Evolutionary conservation across 2,888 invertebrate species (phyloP), one percentile per base, ranked within the genome.

Genomic region (Athripsodes cinereus): DNA sequence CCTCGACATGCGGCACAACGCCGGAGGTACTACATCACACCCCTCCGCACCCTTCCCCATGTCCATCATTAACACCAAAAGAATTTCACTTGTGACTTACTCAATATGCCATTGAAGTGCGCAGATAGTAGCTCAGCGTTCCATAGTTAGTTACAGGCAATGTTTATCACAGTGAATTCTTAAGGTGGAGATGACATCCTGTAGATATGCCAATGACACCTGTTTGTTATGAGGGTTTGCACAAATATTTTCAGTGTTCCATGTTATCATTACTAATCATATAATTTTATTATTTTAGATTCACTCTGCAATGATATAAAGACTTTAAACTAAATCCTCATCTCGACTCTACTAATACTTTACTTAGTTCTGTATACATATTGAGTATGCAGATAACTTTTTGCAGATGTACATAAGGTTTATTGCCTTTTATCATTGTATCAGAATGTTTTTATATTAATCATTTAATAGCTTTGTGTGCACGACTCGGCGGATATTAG

Each of bases 1-100:
- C 83, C 85, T 73, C 84, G 86, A 64, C 72, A 74, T 77, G 83
- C 82, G 74, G 82, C 86, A 70, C 85, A 85, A 80, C 83, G 87
- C 78, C 81, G 84, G 80, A 86, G 86, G 87, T 86, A 86, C 77
- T 70, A 69, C 60, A 59, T 53, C 56, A 56, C 57, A 62, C 59
- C 57, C 64, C 66, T 61, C 66, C 67, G 63, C 65, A 66, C 67
- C 68, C 70, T 20, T 22, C 22, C 46, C 49, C 22, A 20, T n/a
- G n/a, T 26, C 46, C 40, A 40, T 40, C 40, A 40, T 16, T 16
- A 3, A 40, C 16, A 40, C 40, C 13, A 13, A 40, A 40, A 13
- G 40, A 40, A 40, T 40, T 13, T 13, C 3, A 3, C 13, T 2
- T 8, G n/a, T 40, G 40, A 40, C n/a, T 8, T 40, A 40, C 16